A percentile compares a stretch with the other conserved stretches of the same genome.
Evolutionary conservation across 2,888 invertebrate genomes (phyloP).

Genomic region (Trachelus iudaicus): DNA sequence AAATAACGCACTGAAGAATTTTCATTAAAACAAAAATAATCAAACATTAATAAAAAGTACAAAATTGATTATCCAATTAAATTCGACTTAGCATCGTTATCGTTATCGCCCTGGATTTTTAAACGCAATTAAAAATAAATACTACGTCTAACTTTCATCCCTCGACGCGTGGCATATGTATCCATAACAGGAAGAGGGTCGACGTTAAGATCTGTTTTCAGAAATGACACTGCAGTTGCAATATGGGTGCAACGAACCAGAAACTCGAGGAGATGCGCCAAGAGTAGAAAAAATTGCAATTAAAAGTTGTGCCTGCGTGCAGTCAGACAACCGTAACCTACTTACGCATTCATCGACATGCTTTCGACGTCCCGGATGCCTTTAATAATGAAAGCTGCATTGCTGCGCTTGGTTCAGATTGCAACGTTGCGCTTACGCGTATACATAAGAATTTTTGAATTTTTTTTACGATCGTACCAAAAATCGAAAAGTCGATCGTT

Average conservation of each 20-base stretch:
- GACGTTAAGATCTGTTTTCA: neutral
- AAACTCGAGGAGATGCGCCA: neutral
- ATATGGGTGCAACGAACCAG: neutral
- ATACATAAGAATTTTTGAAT: too few relatives aligned
- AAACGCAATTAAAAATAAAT: neutral
- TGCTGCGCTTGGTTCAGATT: neutral
- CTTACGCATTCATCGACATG: neutral
- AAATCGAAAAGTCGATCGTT: too few relatives aligned
- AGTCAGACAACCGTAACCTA: slow-evolving; percentile 3
- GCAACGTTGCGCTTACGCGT: too few relatives aligned
- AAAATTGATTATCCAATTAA: neutral
- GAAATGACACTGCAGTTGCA: neutral
- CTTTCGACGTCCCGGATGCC: neutral
- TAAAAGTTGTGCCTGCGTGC: neutral
- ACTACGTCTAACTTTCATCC: neutral
- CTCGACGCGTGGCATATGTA: neutral
- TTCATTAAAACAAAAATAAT: neutral
- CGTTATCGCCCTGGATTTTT: neutral
- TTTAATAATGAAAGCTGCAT: neutral
- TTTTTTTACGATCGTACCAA: too few relatives aligned
- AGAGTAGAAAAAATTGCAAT: slow-evolving; percentile 10
- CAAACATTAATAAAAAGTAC: neutral
- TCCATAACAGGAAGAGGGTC: neutral
- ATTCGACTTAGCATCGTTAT: neutral
- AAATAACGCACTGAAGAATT: neutral